phyloP scores from a whole-genome alignment of 2,888 invertebrate genomes.

The Alcis repandata region DNA sequence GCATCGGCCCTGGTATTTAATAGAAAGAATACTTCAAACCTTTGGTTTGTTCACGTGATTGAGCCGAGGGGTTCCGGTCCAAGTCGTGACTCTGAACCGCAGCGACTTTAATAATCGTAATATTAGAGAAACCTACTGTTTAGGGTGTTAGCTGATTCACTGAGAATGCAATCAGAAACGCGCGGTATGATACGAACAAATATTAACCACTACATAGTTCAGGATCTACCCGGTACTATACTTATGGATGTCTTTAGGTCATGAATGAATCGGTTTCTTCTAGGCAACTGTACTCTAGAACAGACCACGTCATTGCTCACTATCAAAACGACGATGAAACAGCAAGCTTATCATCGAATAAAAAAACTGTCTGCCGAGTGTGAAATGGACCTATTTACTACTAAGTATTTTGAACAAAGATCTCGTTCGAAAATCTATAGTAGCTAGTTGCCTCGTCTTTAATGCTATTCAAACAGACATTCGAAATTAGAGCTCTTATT shows the following conservation, averaged over 20 bases:
- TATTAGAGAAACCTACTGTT: slow-evolving; percentile 43
- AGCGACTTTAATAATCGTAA: slow-evolving; percentile 43
- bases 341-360: too few species aligned
- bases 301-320: too few species aligned
- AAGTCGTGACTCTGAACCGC: slow-evolving; percentile 56
- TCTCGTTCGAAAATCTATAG: too few species aligned
- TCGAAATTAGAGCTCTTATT: too few species aligned
- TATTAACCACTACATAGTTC: background rate
- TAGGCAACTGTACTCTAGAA: too few species aligned
- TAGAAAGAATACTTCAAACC: slow-evolving; percentile 47
- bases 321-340: too few species aligned
- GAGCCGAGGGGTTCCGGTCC: slow-evolving; percentile 40
- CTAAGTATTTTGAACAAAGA: too few species aligned
- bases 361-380: too few species aligned
- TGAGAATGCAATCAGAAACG: slow-evolving; percentile 2
- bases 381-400: too few species aligned
- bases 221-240: background rate
- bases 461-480: too few species aligned
- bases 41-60: slow-evolving; percentile 44
- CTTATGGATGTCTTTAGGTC: background rate
- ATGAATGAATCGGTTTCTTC: too few species aligned
- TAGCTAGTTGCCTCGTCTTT: too few species aligned
- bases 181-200: background rate
- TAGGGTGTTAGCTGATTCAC: slow-evolving; percentile 24
- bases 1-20: slow-evolving; percentile 50